Conservation (phyloP, 2,113 vertebrate genomes). For the Festucalex cinctus region DNA sequence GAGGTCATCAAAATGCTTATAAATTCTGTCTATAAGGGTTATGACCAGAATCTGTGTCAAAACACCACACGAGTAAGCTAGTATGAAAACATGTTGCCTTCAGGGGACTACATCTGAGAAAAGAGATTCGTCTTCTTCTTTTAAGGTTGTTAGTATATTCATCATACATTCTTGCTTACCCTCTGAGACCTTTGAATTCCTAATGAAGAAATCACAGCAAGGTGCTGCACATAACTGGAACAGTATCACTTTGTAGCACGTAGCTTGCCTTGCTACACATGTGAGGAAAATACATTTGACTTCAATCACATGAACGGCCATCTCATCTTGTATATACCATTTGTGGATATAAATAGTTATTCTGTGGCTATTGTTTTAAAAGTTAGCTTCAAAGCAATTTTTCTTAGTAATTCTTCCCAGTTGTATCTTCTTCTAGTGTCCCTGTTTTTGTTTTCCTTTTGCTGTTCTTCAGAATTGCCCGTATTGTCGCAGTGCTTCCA, state of each 20-base stretch:
- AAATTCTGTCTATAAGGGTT: neutral
- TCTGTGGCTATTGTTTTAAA: no score
- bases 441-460: no score
- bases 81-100: neutral
- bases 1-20: neutral
- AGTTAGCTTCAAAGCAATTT: no score
- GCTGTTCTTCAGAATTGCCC: neutral
- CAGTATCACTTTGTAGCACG: neutral
- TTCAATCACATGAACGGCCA: neutral
- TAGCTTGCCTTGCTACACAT: neutral
- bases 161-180: neutral
- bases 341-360: neutral
- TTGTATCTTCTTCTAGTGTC: no score
- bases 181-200: neutral
- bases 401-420: no score
- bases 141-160: conserved; percentile 1
- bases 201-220: conserved; percentile 4
- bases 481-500: conserved; percentile 14
- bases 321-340: neutral
- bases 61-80: neutral
- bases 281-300: neutral
- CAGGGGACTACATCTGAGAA: neutral
- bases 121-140: neutral
- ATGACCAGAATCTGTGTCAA: neutral
- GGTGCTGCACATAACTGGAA: conserved; percentile 6